phyloP scores from a whole-genome alignment of 2,797 vertebrate species.

The Eurystomus glaucurus region DNA sequence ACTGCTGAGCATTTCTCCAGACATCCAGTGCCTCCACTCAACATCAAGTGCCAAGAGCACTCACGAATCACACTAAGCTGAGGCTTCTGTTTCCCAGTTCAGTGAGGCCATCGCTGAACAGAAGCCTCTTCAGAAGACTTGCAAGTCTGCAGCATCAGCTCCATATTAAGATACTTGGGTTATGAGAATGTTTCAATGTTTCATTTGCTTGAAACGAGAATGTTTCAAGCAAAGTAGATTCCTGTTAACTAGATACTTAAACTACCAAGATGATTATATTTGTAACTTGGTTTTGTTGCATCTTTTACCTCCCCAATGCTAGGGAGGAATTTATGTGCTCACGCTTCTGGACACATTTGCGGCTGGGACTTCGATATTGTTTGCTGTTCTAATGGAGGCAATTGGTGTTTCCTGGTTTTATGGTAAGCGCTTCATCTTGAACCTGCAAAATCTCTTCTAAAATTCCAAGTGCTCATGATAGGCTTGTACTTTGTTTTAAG shows the following conservation, averaged over 20 bases:
- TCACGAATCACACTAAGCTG: too few species aligned
- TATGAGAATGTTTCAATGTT: neutral
- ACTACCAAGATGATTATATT: neutral
- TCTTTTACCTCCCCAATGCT: neutral
- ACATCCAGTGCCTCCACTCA: neutral
- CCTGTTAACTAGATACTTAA: neutral
- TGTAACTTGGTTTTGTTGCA: neutral
- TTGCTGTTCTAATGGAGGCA: constrained; percentile 95
- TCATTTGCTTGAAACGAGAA: too few species aligned
- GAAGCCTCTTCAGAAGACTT: neutral
- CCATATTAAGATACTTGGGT: neutral
- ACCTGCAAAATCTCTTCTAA: neutral
- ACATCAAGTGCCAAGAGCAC: rapidly evolving
- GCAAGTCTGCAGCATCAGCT: neutral
- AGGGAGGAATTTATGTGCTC: constrained; percentile 98
- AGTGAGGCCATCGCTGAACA: neutral
- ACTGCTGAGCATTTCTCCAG: neutral
- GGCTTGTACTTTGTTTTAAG: neutral
- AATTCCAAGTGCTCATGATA: neutral
- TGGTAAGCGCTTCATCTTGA: constrained; percentile 82
- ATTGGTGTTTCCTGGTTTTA: constrained; percentile 99
- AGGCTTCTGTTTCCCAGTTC: neutral
- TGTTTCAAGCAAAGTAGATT: neutral
- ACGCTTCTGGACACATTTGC: constrained; percentile 96
- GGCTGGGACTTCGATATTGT: constrained; percentile 96